Evolutionary conservation across 2,113 vertebrate genomes (phyloP), one percentile per base, ranked within the genome.

Genomic region (Burhinus oedicnemus): DNA sequence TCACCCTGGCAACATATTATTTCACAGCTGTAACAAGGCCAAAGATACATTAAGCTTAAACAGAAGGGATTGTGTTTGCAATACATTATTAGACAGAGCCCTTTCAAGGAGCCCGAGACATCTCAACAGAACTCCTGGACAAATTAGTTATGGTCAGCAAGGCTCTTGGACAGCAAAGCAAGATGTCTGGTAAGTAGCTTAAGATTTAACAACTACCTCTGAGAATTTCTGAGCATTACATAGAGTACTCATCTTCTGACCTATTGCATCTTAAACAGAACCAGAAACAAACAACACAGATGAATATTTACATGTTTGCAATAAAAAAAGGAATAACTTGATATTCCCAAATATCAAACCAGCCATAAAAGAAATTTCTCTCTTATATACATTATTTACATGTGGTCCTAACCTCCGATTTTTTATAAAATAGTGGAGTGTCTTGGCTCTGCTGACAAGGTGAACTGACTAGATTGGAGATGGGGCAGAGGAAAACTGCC

Each of bases 111-210:
- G 32, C 11, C 45, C 0, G 0, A 84, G 60, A 70, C 14, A 75
- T 76, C 92, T 93, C 82, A 72, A 3, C 5, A 5, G 52, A 95
- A 52, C 44, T 66, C 60, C 36, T 44, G 54, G 49, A 83, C 79
- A 92, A 90, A 93, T 90, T 60, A 83, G n/a, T 71, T 32, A 74
- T 64, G 83, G 90, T 38, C 76, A 92, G 64, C 60, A 82, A 83
- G 58, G 51, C 45, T 92, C 40, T 72, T 19, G 22, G 78, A 79
- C 26, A 80, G 44, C 70, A 87, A 26, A 25, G 32, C n/a, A 61
- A 42, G 47, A 26, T 0, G 0, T 44, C 58, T 80, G 78, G 55
- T 18, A 91, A 87, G 49, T 5, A 92, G 38, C 45, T 69, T 88
- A 79, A 89, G 26, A 55, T 79, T 92, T 76, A 94, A 84, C 61